Percentiles rank a stretch among this genome's conserved stretches.
Conservation (phyloP, 2,113 vertebrate genomes). For the Stictonetta naevosa region DNA sequence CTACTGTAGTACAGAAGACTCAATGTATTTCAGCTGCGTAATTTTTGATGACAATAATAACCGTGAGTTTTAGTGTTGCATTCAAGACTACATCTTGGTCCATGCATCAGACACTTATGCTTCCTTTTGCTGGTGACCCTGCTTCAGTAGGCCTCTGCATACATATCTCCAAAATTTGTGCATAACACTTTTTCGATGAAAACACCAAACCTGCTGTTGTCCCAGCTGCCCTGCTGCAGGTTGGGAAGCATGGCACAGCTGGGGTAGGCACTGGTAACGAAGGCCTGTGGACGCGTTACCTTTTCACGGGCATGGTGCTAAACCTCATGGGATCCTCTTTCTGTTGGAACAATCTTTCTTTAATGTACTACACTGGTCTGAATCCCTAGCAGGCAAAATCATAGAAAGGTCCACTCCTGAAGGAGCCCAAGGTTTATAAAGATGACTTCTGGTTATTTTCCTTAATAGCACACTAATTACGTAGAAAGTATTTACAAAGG, state of each 20-base stretch:
- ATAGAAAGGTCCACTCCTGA: not conserved
- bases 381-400: not conserved
- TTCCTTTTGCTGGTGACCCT: not conserved
- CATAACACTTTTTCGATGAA: not conserved
- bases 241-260: fast-evolving
- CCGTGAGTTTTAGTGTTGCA: not conserved
- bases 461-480: not conserved
- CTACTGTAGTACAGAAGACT: not conserved
- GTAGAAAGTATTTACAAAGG: not conserved
- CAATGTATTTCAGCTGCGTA: not conserved
- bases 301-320: not conserved
- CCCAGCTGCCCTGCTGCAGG: fast-evolving
- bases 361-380: not conserved
- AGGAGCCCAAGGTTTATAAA: not conserved
- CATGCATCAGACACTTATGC: not conserved
- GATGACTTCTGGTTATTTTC: not conserved
- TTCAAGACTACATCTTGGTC: not conserved
- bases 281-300: not conserved
- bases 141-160: not conserved
- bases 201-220: not conserved
- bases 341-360: not conserved
- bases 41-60: not conserved
- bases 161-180: fast-evolving
- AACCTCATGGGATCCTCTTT: not conserved
- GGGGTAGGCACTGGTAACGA: fast-evolving